phyloP scores from a whole-genome alignment of 2,888 invertebrate genomes.

The Tetragonula carbonaria region DNA sequence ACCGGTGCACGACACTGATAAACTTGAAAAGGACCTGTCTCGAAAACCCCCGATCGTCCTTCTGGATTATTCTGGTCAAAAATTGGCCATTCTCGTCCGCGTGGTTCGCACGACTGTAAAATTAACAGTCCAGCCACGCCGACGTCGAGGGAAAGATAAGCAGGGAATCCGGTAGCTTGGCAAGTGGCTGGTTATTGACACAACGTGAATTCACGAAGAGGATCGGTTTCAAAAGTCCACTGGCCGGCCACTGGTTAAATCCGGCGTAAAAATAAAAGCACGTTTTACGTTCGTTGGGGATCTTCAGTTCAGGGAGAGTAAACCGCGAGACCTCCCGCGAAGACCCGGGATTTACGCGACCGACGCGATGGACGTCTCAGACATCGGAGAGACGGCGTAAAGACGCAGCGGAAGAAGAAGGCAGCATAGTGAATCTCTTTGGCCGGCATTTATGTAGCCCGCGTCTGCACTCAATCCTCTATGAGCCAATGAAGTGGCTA shows the following conservation, averaged over 20 bases:
- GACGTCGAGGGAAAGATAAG: conserved; percentile 22
- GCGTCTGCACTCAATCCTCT: conserved; percentile 75
- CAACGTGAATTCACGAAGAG: conserved; percentile 21
- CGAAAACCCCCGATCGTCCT: background rate
- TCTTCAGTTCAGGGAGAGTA: conserved; percentile 45
- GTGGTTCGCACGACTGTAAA: conserved; percentile 1
- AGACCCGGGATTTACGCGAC: conserved; percentile 67
- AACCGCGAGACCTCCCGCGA: conserved; percentile 38
- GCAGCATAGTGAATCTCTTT: conserved; percentile 59
- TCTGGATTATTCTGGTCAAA: background rate
- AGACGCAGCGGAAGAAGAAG: conserved; percentile 39
- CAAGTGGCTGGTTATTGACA: conserved; percentile 60
- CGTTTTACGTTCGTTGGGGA: conserved; percentile 68
- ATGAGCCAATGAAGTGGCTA: conserved; percentile 76
- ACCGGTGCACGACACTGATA: background rate
- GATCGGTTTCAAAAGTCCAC: conserved; percentile 57
- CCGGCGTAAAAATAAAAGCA: conserved; percentile 79
- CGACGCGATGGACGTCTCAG: conserved; percentile 25
- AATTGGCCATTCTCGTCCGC: background rate
- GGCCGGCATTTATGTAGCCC: conserved; percentile 73
- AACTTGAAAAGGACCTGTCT: background rate
- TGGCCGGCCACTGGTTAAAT: conserved; percentile 72
- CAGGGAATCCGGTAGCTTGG: conserved; percentile 10
- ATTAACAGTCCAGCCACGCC: conserved; percentile 41
- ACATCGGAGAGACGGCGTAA: conserved; percentile 2